Base-by-base conservation (phyloP, 2,113 vertebrate genomes). In the Empidonax alnorum region DNA sequence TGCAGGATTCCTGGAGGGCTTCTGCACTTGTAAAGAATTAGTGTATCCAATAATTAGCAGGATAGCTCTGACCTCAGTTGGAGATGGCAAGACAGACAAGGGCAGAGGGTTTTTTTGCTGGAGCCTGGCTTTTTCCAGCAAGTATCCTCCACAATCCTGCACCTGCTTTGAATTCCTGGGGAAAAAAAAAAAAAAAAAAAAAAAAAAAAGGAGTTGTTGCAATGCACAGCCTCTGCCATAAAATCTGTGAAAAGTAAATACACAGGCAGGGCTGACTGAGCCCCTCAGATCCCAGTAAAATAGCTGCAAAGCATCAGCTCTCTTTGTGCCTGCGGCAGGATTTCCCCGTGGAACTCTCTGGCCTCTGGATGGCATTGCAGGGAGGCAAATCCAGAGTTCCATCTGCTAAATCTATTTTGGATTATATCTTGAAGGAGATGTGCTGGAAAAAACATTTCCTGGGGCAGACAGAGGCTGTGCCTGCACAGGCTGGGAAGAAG, bases 231-330 rank as follows among this genome's bases (percentile, higher is more conserved):
- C 4, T 2, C 33, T 90, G 50, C 49, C 21, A 11, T 66, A 69
- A 90, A 75, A 62, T n/a, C n/a, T 42, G 63, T 58, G 83, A 76
- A 83, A 94, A 74, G 16, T 41, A 89, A 85, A 47, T 31, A 28
- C 6, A 67, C 47, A 75, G n/a, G 22, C 42, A 75, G 47, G 42
- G 47, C 52, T 85, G 78, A 71, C 33, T 4, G 46, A 93, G 23
- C 30, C 67, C 24, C 52, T 3, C 6, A 44, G 84, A 49, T 62
- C 49, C 7, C 55, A 1, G 1, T 0, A 4, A 28, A 31, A 44
- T 8, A 33, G 22, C 39, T 76, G 25, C 3, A 37, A 66, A 31
- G 68, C 41, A 50, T 39, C 46, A 47, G n/a, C 11, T 59, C 50
- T 39, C 33, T 44, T 52, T 58, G 44, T 42, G 41, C 4, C 0